Conservation (phyloP, 92 coral and sea anemone species). For the Zoanthus sansibaricus region DNA sequence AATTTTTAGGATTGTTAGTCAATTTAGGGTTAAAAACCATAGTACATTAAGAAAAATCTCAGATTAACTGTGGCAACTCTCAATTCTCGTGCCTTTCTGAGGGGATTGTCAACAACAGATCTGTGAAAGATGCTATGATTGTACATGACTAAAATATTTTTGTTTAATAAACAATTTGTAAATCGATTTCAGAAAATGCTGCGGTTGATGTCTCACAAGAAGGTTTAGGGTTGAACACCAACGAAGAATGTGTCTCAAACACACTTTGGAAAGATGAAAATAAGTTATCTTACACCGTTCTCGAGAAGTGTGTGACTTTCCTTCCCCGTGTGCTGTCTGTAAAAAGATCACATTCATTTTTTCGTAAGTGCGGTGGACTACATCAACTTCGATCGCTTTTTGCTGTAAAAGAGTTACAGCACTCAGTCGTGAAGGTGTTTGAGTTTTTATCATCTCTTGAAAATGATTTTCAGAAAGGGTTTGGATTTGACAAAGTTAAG, state of each 20-base stretch:
- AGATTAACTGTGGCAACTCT: neutral
- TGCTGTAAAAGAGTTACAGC: conserved; percentile 72
- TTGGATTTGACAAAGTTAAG: conserved; percentile 15
- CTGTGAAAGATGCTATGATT: neutral
- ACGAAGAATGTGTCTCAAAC: neutral
- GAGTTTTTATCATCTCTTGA: conserved; percentile 77
- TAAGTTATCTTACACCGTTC: conserved; percentile 63
- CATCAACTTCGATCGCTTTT: conserved; percentile 75
- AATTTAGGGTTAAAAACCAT: too few species aligned
- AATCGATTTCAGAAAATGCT: conserved; percentile 11
- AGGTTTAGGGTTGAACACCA: neutral
- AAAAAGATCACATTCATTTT: conserved; percentile 67
- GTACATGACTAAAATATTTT: neutral
- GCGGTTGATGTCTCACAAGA: neutral
- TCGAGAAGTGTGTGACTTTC: conserved; percentile 62
- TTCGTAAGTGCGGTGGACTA: conserved; percentile 85
- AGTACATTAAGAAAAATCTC: too few species aligned
- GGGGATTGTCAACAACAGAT: too few species aligned
- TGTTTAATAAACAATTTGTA: neutral
- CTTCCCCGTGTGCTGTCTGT: conserved; percentile 69
- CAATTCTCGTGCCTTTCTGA: too few species aligned
- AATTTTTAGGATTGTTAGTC: too few species aligned
- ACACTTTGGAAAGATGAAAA: neutral
- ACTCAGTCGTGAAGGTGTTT: conserved; percentile 74
- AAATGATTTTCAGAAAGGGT: conserved; percentile 41